These are phyloP conservation scores for Thaleichthys pacificus DNA, from an alignment of 2,797 vertebrate species.

Conservation along the genomic window DNA sequence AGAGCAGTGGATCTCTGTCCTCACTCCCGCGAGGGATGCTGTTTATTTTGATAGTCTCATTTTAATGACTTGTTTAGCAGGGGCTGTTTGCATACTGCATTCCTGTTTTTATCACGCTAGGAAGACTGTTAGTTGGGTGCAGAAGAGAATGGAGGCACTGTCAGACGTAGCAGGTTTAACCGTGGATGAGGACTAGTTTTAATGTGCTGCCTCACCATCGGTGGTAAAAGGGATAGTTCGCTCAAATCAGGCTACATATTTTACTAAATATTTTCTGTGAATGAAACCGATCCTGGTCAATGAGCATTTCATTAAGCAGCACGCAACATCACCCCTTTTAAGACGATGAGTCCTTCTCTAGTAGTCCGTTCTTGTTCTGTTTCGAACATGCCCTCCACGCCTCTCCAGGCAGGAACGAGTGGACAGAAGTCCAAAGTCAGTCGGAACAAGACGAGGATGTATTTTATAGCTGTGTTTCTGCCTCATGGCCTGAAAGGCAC, in stretches of 20 bases:
- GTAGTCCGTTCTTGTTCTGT: background rate
- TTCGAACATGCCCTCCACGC: background rate
- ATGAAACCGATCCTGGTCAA: too few species aligned
- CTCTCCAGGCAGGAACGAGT: background rate
- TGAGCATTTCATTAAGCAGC: too few species aligned
- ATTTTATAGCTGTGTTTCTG: background rate
- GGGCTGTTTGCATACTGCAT: background rate
- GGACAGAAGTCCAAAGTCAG: background rate
- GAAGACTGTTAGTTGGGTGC: background rate
- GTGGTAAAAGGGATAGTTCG: too few species aligned
- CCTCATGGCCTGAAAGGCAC: slow-evolving; percentile 16
- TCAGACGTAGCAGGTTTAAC: background rate
- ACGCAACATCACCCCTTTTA: too few species aligned
- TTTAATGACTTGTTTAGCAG: slow-evolving; percentile 17
- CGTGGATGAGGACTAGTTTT: background rate
- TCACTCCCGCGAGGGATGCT: slow-evolving; percentile 1
- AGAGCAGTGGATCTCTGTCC: background rate
- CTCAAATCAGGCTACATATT: too few species aligned
- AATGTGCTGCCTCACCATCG: background rate
- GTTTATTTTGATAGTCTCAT: slow-evolving; percentile 14
- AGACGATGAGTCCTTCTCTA: background rate
- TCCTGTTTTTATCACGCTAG: background rate
- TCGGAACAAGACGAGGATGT: background rate
- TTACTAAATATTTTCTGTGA: too few species aligned
- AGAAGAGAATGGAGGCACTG: background rate